Conservation (phyloP, 2,113 vertebrate genomes). For the Spea bombifrons region DNA sequence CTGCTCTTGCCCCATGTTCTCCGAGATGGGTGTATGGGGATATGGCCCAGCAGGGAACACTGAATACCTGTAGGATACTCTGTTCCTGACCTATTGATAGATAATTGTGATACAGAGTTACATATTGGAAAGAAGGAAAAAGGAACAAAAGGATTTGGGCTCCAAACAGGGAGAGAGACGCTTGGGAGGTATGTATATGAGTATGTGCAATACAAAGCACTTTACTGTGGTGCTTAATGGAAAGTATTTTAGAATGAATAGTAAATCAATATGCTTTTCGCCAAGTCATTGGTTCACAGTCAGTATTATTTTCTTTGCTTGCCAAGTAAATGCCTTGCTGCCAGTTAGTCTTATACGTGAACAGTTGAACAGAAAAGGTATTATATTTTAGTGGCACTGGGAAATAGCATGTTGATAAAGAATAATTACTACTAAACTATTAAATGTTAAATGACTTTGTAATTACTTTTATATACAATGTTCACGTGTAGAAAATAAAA, state of each 20-base stretch:
- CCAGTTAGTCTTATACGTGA: conserved; percentile 18
- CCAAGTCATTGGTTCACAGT: conserved; percentile 43
- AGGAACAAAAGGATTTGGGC: too few species aligned
- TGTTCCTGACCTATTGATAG: too few species aligned
- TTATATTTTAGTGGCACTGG: not conserved
- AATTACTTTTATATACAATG: too few species aligned
- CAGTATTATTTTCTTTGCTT: conserved; percentile 41
- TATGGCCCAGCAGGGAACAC: too few species aligned
- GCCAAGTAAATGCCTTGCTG: conserved; percentile 41
- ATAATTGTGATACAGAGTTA: too few species aligned
- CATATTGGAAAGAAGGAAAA: too few species aligned
- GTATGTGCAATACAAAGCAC: conserved; percentile 19
- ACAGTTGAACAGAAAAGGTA: not conserved
- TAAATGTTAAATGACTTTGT: too few species aligned
- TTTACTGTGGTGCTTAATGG: conserved; percentile 15
- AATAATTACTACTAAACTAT: conserved; percentile 55
- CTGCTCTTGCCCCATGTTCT: too few species aligned
- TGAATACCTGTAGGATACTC: too few species aligned
- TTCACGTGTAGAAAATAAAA: too few species aligned
- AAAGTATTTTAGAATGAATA: conserved; percentile 27
- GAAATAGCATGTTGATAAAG: conserved; percentile 35
- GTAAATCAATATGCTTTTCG: conserved; percentile 48
- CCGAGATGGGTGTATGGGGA: too few species aligned
- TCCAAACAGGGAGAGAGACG: too few species aligned
- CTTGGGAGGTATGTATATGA: not conserved